These are phyloP conservation scores for Platysternon megacephalum DNA, from an alignment of 2,113 vertebrate species.

Conservation along the genomic window DNA sequence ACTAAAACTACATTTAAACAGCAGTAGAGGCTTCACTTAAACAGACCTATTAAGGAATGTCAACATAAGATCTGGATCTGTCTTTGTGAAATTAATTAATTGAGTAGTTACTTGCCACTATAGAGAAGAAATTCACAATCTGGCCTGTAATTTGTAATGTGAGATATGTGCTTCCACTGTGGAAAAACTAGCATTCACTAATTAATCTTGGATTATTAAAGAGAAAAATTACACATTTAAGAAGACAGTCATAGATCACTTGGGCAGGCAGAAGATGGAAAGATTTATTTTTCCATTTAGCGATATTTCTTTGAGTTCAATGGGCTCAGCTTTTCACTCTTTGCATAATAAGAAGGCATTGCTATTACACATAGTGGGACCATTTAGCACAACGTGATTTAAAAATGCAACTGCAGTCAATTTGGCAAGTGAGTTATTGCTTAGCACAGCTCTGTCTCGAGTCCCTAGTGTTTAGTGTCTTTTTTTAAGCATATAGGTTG, in stretches of 20 bases:
- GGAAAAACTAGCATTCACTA: background rate
- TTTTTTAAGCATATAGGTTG: background rate
- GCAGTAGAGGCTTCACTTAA: background rate
- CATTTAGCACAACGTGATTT: background rate
- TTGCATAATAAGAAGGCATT: background rate
- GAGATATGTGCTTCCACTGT: rapidly evolving
- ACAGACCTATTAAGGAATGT: rapidly evolving
- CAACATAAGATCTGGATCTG: rapidly evolving
- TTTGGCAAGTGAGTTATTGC: background rate
- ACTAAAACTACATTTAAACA: rapidly evolving
- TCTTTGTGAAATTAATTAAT: background rate
- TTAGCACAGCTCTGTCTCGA: background rate
- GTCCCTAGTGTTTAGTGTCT: background rate
- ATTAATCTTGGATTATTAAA: background rate
- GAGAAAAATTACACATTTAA: background rate
- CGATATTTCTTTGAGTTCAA: background rate
- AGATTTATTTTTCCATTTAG: background rate
- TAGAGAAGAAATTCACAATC: background rate
- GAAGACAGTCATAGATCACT: background rate
- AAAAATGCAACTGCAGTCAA: background rate
- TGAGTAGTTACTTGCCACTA: background rate
- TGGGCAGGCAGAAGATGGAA: background rate
- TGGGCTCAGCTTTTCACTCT: background rate
- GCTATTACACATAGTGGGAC: rapidly evolving
- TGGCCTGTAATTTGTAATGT: rapidly evolving